Evolutionary conservation across 2,888 invertebrate genomes (phyloP), one percentile per base, ranked within the genome.

Genomic region (Euproctis similis): DNA sequence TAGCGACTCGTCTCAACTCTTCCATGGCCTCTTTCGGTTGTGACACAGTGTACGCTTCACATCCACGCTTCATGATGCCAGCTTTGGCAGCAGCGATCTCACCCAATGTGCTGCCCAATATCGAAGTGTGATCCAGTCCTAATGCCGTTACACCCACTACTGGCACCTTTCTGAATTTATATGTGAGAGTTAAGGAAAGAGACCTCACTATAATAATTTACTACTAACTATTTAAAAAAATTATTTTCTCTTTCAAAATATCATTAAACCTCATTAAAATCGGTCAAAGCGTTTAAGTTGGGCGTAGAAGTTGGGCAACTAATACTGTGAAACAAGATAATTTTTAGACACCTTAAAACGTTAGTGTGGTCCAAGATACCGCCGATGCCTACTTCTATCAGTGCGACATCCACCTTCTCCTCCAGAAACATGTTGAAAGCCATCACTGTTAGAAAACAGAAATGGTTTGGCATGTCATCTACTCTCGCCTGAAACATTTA

Each of bases 351-450:
- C 93, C 89, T 88, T 29, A 99, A 66, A 24, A 98, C 84, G 80
- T 99, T 99, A 1, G 99, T 99, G 54, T 92, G 92, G 73, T 99
- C 99, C 42, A 91, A 90, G 56, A 92, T 88, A 0, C 99, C 99
- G 0, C 99, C 99, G 46, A 99, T 96, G 16, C 99, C 99, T 14
- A 98, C 98, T 84, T 99, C 99, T 8, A 99, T 67, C 20, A 99
- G 89, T 0, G 94, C 95, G 1, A 97, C 98, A 68, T 98, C 96
- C 6, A 97, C 91, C 43, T 92, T 88, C 68, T 95, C 92, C 11
- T 88, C 86, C 1, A 95, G 55, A 76, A 99, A 99, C 16, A 97
- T 87, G 60, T 95, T 89, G 58, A 95, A 93, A 8, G 96, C 94
- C 86, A 99, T 80, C 31, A 98, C 87, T 0, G 98, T 98, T 8